Evolutionary conservation across 2,888 invertebrate species (phyloP).

Genomic region (Serrognathus titanus): DNA sequence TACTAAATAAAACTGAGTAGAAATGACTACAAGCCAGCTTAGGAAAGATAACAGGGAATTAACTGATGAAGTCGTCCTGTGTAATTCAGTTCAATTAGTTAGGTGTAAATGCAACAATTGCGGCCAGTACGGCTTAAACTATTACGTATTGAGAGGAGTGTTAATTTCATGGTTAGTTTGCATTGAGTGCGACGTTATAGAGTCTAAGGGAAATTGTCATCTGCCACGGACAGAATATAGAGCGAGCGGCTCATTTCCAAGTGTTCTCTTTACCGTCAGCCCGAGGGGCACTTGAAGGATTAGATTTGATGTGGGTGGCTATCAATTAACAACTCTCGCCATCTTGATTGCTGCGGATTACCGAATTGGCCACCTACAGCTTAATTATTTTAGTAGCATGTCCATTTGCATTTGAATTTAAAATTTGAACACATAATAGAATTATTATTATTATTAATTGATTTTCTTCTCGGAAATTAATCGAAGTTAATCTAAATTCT

Average conservation of each 20-base stretch:
- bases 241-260: constrained; percentile 8
- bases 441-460: too few species aligned
- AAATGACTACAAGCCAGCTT: too few species aligned
- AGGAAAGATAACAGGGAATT: too few species aligned
- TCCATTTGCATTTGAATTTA: too few species aligned
- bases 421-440: too few species aligned
- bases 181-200: constrained; percentile 14
- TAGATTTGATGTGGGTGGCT: constrained; percentile 28
- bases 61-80: too few species aligned
- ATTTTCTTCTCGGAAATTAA: too few species aligned
- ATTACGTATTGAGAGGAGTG: background rate
- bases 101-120: constrained; percentile 5
- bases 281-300: constrained; percentile 14
- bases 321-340: constrained; percentile 30
- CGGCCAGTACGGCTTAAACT: constrained; percentile 1
- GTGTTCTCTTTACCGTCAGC: constrained; percentile 6
- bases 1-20: too few species aligned
- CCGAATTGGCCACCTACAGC: constrained; percentile 14
- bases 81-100: constrained; percentile 4
- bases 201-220: constrained; percentile 14
- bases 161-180: constrained; percentile 6
- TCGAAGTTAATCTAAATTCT: too few species aligned
- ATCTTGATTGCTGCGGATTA: constrained; percentile 19
- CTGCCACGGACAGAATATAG: constrained; percentile 14
- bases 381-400: constrained; percentile 7